Evolutionary conservation across 2,797 vertebrate genomes (phyloP), one percentile per base, ranked within the genome.

Genomic region (Rhincodon typus): DNA sequence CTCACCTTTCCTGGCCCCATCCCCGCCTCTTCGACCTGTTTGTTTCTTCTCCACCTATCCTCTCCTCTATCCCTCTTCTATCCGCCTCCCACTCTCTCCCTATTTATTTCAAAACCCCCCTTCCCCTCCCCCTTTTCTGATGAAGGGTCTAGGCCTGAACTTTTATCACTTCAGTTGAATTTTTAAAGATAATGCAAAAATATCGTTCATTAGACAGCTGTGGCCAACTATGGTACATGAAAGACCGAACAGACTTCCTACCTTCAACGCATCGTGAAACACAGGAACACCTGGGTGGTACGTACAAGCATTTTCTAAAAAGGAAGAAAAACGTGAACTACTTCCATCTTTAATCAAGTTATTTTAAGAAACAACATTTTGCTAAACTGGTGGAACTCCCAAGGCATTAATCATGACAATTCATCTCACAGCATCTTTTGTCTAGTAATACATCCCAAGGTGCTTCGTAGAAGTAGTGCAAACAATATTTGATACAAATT

Each of bases 231-330:
- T n/a, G n/a, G 6, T 67, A 90, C 62, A n/a, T 3, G 10, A 6
- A 93, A 30, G 57, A 67, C 34, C 42, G 74, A 94, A n/a, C 69
- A 94, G 12, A 69, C 17, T 19, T n/a, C 97, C 96, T 98, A 99
- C 99, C 98, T 99, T 99, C 96, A 99, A 97, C 62, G 99, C 99
- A 97, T 99, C 99, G 72, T 99, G 99, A 97, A 99, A 99, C 69
- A 99, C 99, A 0, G 99, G 99, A 46, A 99, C 98, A 96, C 99
- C 99, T 19, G 99, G 99, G 96, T 99, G 99, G 96, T 98, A 98
- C 0, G 97, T 99, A 96, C 99, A 99, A 27, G 97, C 98, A 97
- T 98, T 99, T 99, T 96, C 90, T 95, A 96, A 97, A 86, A 96
- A 34, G 97, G 94, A 82, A 0, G 34, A 88, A 96, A n/a, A 96